Percentiles rank a stretch among this genome's conserved stretches.
Evolutionary conservation across 2,888 invertebrate genomes (phyloP).

Genomic region (Tuta absoluta): DNA sequence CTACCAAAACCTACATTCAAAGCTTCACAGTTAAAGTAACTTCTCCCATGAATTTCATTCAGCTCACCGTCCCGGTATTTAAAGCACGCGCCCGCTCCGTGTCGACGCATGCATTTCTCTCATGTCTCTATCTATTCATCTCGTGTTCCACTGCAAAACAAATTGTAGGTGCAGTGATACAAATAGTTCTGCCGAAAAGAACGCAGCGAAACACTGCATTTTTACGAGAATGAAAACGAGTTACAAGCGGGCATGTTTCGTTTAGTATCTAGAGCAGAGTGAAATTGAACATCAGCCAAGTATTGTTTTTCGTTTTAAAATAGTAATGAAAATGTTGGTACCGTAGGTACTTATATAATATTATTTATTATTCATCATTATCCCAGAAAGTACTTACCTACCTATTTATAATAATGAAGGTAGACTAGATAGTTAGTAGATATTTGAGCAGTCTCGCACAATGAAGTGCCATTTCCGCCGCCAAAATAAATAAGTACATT

Average conservation of each 20-base stretch:
- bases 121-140: background rate
- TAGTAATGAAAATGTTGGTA: too few relatives aligned
- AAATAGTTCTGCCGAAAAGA: constrained; percentile 16
- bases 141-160: constrained; percentile 9
- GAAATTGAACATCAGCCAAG: background rate
- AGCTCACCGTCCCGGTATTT: background rate
- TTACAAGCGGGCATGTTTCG: background rate
- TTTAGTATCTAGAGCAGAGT: background rate
- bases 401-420: too few relatives aligned
- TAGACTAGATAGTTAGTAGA: too few relatives aligned
- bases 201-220: constrained; percentile 39
- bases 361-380: too few relatives aligned
- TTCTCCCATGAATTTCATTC: background rate
- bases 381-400: too few relatives aligned
- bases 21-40: background rate
- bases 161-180: constrained; percentile 20
- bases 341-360: too few relatives aligned
- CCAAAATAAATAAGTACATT: too few relatives aligned
- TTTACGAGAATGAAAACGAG: constrained; percentile 6
- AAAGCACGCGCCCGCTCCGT: background rate
- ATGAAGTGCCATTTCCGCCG: too few relatives aligned
- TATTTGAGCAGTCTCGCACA: too few relatives aligned
- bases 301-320: too few relatives aligned
- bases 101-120: constrained; percentile 11
- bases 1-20: background rate